These are phyloP conservation scores for Ophion ellenae DNA, from an alignment of 2,888 invertebrate genomes.

Conservation along the genomic window DNA sequence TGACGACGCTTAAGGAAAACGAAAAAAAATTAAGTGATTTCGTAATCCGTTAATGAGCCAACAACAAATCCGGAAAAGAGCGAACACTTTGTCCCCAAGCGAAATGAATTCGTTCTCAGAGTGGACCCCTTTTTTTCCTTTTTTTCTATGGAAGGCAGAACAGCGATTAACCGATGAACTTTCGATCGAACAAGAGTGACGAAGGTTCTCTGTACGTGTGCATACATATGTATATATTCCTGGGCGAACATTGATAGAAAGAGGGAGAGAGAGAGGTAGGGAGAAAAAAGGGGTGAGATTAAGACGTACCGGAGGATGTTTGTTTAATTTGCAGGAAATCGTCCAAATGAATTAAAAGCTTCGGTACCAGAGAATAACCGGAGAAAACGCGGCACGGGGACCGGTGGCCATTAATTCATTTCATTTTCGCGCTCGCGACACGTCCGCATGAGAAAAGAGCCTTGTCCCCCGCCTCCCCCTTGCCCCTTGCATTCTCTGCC, in stretches of 20 bases:
- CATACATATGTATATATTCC: neutral
- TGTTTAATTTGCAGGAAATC: conserved; percentile 77
- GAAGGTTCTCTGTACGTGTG: no score
- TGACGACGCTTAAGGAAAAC: no score
- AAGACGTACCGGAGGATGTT: conserved; percentile 49
- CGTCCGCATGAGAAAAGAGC: conserved; percentile 47
- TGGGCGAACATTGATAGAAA: no score
- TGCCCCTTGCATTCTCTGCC: conserved; percentile 11
- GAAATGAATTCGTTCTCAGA: neutral
- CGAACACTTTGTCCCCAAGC: no score
- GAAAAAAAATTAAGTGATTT: no score
- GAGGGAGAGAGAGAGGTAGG: no score
- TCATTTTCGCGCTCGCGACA: conserved; percentile 61
- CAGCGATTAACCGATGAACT: neutral
- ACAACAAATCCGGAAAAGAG: no score
- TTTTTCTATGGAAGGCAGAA: conserved; percentile 10
- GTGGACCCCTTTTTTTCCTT: conserved; percentile 25
- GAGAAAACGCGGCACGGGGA: conserved; percentile 15
- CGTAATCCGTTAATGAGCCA: no score
- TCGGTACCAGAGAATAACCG: conserved; percentile 21
- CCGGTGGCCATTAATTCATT: conserved; percentile 64
- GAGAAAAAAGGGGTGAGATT: conserved; percentile 15
- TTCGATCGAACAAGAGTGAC: conserved; percentile 1
- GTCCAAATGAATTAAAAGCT: conserved; percentile 70
- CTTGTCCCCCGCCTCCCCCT: neutral